These are phyloP conservation scores for Sylvia borin DNA, from an alignment of 2,797 vertebrate species.

Conservation along the genomic window DNA sequence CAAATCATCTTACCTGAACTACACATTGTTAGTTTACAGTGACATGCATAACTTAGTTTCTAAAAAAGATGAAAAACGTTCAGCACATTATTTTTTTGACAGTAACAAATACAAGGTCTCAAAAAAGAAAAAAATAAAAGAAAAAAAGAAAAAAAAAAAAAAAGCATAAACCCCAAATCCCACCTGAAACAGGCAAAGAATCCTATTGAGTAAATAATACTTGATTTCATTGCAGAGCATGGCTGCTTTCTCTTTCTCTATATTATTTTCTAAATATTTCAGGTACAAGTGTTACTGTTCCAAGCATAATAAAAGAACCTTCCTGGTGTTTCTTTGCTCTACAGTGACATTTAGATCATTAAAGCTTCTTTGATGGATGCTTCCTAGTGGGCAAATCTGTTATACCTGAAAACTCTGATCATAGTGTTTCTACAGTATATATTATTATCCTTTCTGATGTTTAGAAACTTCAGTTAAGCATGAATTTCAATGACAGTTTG, in stretches of 20 bases:
- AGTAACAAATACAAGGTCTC: background rate
- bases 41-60: background rate
- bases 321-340: background rate
- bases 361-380: background rate
- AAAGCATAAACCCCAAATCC: accelerated
- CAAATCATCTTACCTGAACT: background rate
- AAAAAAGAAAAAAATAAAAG: too few species aligned
- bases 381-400: background rate
- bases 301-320: background rate
- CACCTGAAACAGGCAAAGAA: background rate
- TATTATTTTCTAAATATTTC: background rate
- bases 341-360: background rate
- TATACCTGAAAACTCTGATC: background rate
- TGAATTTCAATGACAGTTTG: background rate
- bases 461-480: background rate
- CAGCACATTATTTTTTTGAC: background rate
- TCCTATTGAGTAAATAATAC: background rate
- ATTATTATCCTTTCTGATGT: background rate
- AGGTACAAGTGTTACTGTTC: background rate
- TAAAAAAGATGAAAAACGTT: background rate
- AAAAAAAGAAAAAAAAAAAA: too few species aligned
- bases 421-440: background rate
- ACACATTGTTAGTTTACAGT: background rate
- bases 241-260: background rate
- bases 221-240: background rate